Conservation (phyloP, 2,888 invertebrate species). For the Drosophila phalerata region DNA sequence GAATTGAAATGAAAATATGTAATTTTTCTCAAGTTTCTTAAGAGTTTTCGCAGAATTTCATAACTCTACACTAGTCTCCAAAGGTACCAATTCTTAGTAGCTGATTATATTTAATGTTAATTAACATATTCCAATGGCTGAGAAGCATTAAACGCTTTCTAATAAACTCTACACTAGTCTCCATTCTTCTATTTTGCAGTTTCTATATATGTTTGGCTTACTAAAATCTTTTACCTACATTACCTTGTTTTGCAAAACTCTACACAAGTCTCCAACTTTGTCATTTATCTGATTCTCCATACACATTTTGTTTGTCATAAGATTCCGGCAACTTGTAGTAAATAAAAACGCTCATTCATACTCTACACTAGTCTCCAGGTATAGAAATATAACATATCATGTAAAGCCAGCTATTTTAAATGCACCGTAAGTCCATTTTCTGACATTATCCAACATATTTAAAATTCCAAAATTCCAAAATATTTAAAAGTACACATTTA, state of each 20-base stretch:
- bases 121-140: not conserved
- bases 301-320: not conserved
- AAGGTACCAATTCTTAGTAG: not conserved
- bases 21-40: not conserved
- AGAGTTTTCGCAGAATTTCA: not conserved
- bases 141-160: not conserved
- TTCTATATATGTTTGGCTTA: not conserved
- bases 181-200: not conserved
- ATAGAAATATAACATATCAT: too few relatives aligned
- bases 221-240: not conserved
- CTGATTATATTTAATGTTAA: not conserved
- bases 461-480: not conserved
- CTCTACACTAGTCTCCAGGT: not conserved
- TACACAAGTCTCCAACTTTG: not conserved
- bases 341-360: not conserved
- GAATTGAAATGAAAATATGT: not conserved
- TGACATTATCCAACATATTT: not conserved
- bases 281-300: not conserved
- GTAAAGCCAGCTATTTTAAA: not conserved
- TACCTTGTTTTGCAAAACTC: not conserved
- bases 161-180: constrained; percentile 16
- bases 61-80: not conserved
- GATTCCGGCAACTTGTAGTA: not conserved
- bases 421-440: not conserved
- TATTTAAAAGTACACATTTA: constrained; percentile 1